Percentiles rank a stretch among this genome's conserved stretches.
These are phyloP conservation scores for Sylvilagus bachmani DNA, from an alignment of 2,113 vertebrate genomes.

Conservation along the genomic window DNA sequence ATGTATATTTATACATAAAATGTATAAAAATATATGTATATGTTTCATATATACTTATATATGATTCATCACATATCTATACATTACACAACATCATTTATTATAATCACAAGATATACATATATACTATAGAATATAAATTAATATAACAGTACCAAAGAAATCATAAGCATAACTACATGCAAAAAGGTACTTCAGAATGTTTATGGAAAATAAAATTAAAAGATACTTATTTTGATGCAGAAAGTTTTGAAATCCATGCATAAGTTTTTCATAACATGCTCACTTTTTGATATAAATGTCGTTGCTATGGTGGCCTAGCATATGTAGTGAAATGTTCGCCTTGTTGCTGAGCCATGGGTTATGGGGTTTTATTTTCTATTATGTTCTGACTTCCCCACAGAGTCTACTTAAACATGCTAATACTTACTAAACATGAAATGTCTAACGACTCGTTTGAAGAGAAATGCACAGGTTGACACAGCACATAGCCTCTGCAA, in stretches of 20 bases:
- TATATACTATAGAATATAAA: neutral
- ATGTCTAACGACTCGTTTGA: neutral
- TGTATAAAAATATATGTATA: neutral
- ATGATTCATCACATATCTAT: neutral
- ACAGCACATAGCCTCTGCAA: accelerated
- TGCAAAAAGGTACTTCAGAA: neutral
- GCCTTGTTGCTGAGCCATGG: neutral
- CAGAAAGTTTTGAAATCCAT: too few species aligned
- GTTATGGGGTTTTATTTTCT: neutral
- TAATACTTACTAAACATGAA: neutral
- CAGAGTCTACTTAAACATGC: neutral
- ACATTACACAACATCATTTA: neutral
- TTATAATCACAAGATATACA: neutral
- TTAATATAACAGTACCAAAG: neutral
- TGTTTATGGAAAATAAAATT: neutral
- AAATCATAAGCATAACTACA: neutral
- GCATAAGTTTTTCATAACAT: neutral
- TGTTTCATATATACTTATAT: neutral
- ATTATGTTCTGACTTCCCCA: neutral
- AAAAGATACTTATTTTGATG: too few species aligned
- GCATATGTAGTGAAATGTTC: neutral
- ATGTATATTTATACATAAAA: neutral
- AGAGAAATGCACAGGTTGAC: neutral
- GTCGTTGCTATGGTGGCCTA: neutral
- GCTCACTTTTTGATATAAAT: neutral